phyloP scores from a whole-genome alignment of 2,113 vertebrate genomes.

The cattle (Bos taurus) region ARS-UCD2.0 NC_037335.1:35363001-35363500 shows the following conservation, averaged over 20 bases:
- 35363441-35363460: background rate
- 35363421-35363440: background rate
- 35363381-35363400: background rate
- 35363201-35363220: background rate
- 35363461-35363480: background rate
- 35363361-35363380: background rate
- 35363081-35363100: background rate
- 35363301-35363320: background rate
- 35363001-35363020: background rate
- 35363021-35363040: background rate
- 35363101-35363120: background rate
- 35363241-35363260: background rate
- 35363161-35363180: background rate
- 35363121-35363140: background rate
- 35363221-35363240: background rate
- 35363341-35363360: background rate
- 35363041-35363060: background rate
- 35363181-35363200: background rate
- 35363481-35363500: background rate
- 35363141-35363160: background rate
- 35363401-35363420: background rate
- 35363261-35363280: background rate
- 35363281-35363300: background rate
- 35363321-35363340: background rate
- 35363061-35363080: background rate